Evolutionary conservation across 2,797 vertebrate genomes (phyloP), one percentile per base, ranked within the genome.

Genomic region (Ptychobarbus kaznakovi): DNA sequence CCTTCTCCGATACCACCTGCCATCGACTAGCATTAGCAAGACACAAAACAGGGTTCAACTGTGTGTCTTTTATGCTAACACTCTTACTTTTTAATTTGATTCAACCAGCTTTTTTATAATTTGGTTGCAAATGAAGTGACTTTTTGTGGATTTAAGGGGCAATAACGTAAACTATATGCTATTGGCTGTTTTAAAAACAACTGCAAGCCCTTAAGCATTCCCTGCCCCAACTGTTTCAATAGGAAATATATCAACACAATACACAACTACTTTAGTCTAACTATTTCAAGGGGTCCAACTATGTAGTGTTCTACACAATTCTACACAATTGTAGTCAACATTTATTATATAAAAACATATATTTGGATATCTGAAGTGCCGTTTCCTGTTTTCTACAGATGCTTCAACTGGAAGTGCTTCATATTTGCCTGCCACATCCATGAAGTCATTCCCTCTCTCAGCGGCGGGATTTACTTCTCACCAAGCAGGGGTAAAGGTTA

Each of bases 401-500:
- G 96, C 95, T 83, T 92, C 95, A 86, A 92, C 96, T 70, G 96
- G 92, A 94, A 96, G 90, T 58, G 32, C 95, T 15, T 92, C 96
- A 40, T 98, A 96, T 91, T 91, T 95, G 81, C 91, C 95, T 63
- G 84, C 94, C 90, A 91, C 94, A 85, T 92, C 95, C 86, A 94
- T 97, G 93, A 97, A 95, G 94, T 93, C 95, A 74, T 98, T 96
- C 93, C 93, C 96, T 89, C 93, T 94, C 82, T 90, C 96, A 84
- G 96, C 94, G 90, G 89, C 95, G 72, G 91, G 95, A 81, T 98
- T 98, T 93, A 91, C 96, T 86, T 93, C 95, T 7, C 90, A 93
- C 87, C 92, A 95, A 88, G 88, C 94, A 1, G 97, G 96, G 91
- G 94, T 95, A 94, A 97, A 96, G 94, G 96, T 98, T 92, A 96